A percentile compares a stretch with the other conserved stretches of the same genome.
Conservation (phyloP, 2,797 vertebrate species). For the Steatocranus sp. region DNA sequence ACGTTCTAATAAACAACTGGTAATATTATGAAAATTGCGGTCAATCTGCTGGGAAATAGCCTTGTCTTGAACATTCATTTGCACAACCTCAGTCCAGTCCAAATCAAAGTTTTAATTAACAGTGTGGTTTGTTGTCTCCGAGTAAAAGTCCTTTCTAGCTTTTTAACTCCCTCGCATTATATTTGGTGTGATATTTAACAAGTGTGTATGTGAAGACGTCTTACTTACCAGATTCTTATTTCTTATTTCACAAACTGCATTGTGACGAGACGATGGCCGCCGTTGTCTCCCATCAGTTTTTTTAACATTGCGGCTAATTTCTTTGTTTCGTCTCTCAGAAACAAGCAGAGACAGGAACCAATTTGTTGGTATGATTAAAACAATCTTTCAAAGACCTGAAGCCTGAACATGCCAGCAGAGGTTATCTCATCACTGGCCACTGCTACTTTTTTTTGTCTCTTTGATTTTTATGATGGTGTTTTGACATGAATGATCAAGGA, state of each 20-base stretch:
- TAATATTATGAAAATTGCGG: constrained; percentile 49
- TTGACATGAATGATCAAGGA: constrained; percentile 69
- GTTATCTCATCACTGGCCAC: constrained; percentile 46
- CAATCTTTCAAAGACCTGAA: constrained; percentile 19
- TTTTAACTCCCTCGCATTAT: not conserved
- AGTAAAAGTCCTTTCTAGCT: not conserved
- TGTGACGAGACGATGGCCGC: not conserved
- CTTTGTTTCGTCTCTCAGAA: constrained; percentile 7
- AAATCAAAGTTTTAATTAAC: constrained; percentile 46
- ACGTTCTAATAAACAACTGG: constrained; percentile 37
- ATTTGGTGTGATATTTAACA: not conserved
- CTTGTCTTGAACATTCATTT: constrained; percentile 45
- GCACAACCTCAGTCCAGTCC: constrained; percentile 16
- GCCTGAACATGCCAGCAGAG: constrained; percentile 34
- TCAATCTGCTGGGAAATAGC: constrained; percentile 36
- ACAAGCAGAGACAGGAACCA: not conserved
- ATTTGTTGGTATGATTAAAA: constrained; percentile 29
- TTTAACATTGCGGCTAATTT: not conserved
- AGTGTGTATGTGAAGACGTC: not conserved
- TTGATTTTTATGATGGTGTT: constrained; percentile 56
- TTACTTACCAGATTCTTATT: not conserved
- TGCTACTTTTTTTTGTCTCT: constrained; percentile 47
- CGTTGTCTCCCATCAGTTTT: not conserved
- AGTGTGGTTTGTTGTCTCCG: constrained; percentile 11
- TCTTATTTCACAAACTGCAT: not conserved